Evolutionary conservation across 2,113 vertebrate genomes (phyloP).

Genomic region (Malurus elegans): DNA sequence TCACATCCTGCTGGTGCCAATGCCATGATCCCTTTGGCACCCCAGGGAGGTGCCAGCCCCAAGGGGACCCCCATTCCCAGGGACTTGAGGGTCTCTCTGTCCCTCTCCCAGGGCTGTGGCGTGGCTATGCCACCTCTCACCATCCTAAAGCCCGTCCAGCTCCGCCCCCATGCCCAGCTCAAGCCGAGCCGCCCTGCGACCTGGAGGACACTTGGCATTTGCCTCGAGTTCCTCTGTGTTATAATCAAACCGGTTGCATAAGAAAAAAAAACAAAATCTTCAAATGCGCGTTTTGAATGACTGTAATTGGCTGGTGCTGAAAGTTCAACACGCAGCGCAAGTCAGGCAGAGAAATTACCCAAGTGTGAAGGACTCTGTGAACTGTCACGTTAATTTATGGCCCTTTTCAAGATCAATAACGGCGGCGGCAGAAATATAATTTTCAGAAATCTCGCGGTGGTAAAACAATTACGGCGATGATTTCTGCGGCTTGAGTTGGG

Average conservation of each 20-base stretch:
- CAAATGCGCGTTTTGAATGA: constrained; percentile 15
- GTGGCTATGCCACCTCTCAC: rapidly evolving
- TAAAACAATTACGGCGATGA: constrained; percentile 7
- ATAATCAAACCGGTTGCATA: background rate
- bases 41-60: background rate
- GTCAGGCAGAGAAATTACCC: constrained; percentile 34
- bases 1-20: background rate
- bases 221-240: background rate
- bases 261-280: constrained; percentile 10
- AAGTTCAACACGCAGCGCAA: constrained; percentile 28
- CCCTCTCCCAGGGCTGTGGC: no score
- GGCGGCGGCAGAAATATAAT: background rate
- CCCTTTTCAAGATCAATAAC: constrained; percentile 36
- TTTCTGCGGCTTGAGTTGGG: background rate
- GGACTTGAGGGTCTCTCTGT: background rate
- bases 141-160: background rate
- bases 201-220: background rate
- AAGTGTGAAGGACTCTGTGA: constrained; percentile 25
- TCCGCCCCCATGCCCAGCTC: rapidly evolving
- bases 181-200: rapidly evolving
- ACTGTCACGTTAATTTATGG: constrained; percentile 10
- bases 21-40: rapidly evolving
- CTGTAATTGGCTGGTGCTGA: constrained; percentile 39
- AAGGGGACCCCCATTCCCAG: rapidly evolving
- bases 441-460: background rate